Evolutionary conservation across 1,140 invertebrate species (phyloP), one percentile per base, ranked within the genome.

Genomic region (Potamilus streckersoni): DNA sequence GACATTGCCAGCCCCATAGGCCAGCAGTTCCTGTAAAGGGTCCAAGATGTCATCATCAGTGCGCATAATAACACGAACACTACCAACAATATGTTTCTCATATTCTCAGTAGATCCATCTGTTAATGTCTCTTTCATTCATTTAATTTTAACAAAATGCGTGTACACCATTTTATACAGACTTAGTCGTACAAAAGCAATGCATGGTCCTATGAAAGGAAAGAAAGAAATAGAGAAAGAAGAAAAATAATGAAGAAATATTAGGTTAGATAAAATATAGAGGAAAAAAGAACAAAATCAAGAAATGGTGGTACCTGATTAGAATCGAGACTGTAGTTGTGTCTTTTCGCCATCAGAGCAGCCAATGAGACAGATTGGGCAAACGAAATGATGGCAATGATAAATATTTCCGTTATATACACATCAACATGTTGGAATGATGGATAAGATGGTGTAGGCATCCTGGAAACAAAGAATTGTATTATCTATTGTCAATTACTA

Each of bases 331-430:
- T 82, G 77, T 91, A 91, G 23, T 87, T 84, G 61, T 89, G 84
- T 82, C 89, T 90, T 78, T 91, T 91, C 16, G 89, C 91, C 83
- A 91, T 89, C 27, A 91, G 81, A 67, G 90, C 88, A 3, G 91
- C 89, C 56, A 91, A 65, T 0, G 91, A 91, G 31, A 91, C 85
- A 49, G 85, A 86, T 68, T 87, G 88, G 61, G 90, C 89, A 78
- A 91, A 90, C 0, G 90, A 89, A 15, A 91, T 85, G 31, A 89
- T 80, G 23, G 86, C 86, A 2, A 89, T 82, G 38, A 85, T 84
- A 56, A 92, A 79, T 19, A 78, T 81, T 49, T 88, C 85, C n/a
- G 78, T 80, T 16, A 82, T 78, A 62, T 84, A 83, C 0, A 75
- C 66, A n/a, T 62, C 59, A 6, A 78, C 73, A 61, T 74, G 73